These are phyloP conservation scores for Drosophila pseudoananassae DNA, from an alignment of 1,140 invertebrate species.

Conservation along the genomic window DNA sequence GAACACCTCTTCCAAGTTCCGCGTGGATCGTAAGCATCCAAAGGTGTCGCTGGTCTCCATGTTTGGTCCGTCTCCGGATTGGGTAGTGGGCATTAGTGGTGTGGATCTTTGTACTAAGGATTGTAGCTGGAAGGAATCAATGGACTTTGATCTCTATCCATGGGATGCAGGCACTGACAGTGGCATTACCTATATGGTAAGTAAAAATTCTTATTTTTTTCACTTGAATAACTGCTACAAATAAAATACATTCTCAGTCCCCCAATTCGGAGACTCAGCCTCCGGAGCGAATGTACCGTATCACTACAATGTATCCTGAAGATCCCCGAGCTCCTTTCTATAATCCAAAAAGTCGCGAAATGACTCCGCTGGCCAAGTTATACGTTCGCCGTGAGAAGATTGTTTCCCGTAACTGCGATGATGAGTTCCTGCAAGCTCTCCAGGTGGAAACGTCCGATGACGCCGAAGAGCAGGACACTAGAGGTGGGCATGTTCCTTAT, in stretches of 20 bases:
- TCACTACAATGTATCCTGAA: slow-evolving; percentile 94
- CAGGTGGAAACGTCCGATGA: slow-evolving; percentile 89
- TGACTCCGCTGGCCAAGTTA: slow-evolving; percentile 92
- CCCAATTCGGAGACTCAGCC: slow-evolving; percentile 94
- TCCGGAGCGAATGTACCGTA: slow-evolving; percentile 89
- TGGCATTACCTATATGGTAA: slow-evolving; percentile 95
- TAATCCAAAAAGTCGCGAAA: slow-evolving; percentile 89
- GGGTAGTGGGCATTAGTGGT: slow-evolving; percentile 95
- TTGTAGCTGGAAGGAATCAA: slow-evolving; percentile 93
- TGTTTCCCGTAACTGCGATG: slow-evolving; percentile 89
- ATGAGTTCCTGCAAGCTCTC: slow-evolving; percentile 87
- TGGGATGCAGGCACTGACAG: slow-evolving; percentile 98
- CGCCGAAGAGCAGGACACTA: slow-evolving; percentile 88
- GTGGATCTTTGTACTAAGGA: slow-evolving; percentile 94
- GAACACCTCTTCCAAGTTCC: slow-evolving; percentile 93
- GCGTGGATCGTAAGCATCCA: slow-evolving; percentile 94
- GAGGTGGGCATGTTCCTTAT: slow-evolving; percentile 86
- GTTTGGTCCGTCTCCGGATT: slow-evolving; percentile 97
- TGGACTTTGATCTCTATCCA: slow-evolving; percentile 94
- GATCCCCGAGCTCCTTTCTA: slow-evolving; percentile 96
- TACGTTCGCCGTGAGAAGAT: slow-evolving; percentile 90
- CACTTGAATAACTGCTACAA: not conserved
- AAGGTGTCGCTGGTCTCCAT: slow-evolving; percentile 96
- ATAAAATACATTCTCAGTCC: slow-evolving; percentile 85
- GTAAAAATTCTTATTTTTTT: not conserved